Base-by-base conservation (phyloP, 2,888 invertebrate species). In the Philonicus albiceps region DNA sequence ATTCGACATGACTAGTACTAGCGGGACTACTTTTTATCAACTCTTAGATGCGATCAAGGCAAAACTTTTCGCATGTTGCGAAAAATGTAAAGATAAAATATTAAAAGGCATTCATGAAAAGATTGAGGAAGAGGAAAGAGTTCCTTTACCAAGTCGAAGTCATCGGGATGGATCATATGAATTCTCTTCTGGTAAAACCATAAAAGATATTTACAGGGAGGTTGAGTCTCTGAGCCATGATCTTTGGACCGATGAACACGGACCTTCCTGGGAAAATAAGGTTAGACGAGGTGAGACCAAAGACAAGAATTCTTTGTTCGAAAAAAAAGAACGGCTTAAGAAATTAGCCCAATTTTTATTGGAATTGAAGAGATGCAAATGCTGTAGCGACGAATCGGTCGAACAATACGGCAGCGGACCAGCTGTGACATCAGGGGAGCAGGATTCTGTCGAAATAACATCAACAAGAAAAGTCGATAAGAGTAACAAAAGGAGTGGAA, bases 11-110 rank as follows among this genome's bases (percentile, higher is more conserved):
- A 64, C 76, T 8, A 37, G 64, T 30, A 55, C 53, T 16, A 75
- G 31, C 13, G 86, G 76, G 8, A 76, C n/a, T 5, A 49, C 86
- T 6, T 86, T 86, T 13, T 34, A 64, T 19, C 53, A 86, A 11
- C 64, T 86, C 0, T 30, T 86, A 30, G 86, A 86, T 3, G 64
- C 76, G 2, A 86, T 86, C 3, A 86, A 86, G 34, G n/a, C 55
- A 0, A 86, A 86, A 40, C 76, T 86, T 8, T 78, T 86, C 5
- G 53, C 86, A 6, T 86, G 86, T 13, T 86, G 86, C 40, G 86
- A 86, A 64, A 86, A 86, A 64, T 86, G 86, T n/a, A 86, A 86
- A 31, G 37, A 76, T 19, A 86, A 86, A 64, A 86, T 86, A 16
- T 27, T 86, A 16, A 78, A 19, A 16, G 86, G 86, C 1, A 86